Conservation (phyloP, 92 coral and sea anemone genomes). For the Plumapathes pennacea region DNA sequence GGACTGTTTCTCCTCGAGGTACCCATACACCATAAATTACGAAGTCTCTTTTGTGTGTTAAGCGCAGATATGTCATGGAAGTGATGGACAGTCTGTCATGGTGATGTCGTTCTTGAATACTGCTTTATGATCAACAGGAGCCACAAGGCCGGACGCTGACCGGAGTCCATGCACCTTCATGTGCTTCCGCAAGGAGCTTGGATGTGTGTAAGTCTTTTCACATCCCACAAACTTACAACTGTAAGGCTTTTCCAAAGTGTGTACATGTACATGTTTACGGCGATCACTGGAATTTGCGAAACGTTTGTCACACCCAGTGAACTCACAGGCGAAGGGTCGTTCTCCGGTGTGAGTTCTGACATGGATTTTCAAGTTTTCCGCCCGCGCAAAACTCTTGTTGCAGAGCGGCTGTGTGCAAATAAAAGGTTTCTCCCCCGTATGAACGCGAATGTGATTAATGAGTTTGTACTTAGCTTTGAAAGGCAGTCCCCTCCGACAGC, state of each 20-base stretch:
- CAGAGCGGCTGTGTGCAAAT: slow-evolving; percentile 86
- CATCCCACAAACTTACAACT: slow-evolving; percentile 94
- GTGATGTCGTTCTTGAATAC: no score
- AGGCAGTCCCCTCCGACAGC: slow-evolving; percentile 89
- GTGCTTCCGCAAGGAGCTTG: slow-evolving; percentile 94
- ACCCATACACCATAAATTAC: no score
- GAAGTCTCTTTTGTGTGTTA: no score
- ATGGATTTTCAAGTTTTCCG: slow-evolving; percentile 95
- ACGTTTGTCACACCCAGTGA: slow-evolving; percentile 89
- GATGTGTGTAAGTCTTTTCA: slow-evolving; percentile 96
- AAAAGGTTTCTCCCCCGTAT: slow-evolving; percentile 97
- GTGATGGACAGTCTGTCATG: no score
- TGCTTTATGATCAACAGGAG: no score
- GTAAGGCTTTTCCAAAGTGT: slow-evolving; percentile 95
- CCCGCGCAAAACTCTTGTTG: slow-evolving; percentile 93
- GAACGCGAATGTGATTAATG: slow-evolving; percentile 93
- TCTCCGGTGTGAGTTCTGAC: slow-evolving; percentile 96
- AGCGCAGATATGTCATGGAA: no score
- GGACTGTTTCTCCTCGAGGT: no score
- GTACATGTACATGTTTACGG: slow-evolving; percentile 93
- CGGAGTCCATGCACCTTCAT: slow-evolving; percentile 88
- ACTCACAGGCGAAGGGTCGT: slow-evolving; percentile 94
- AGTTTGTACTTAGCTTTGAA: slow-evolving; percentile 99
- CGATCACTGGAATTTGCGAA: slow-evolving; percentile 99
- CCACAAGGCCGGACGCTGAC: no score